A percentile compares a stretch with the other conserved stretches of the same genome.
Evolutionary conservation across 2,113 vertebrate genomes (phyloP).

Genomic region (Vicugna pacos): DNA sequence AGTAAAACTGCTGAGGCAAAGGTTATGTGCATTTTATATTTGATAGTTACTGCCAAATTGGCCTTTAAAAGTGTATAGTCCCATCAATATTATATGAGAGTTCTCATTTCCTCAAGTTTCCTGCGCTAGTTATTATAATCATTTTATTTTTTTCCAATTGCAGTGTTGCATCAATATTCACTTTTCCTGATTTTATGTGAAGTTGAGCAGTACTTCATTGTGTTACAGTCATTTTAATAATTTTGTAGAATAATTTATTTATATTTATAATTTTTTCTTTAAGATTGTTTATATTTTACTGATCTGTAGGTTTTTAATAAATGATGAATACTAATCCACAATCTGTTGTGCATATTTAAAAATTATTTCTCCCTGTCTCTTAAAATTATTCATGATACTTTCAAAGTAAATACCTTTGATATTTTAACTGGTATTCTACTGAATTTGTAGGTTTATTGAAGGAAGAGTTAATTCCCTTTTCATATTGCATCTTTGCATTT

Average conservation of each 20-base stretch:
- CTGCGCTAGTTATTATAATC: neutral
- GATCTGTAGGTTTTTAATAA: neutral
- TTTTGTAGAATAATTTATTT: neutral
- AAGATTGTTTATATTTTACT: neutral
- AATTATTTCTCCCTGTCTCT: neutral
- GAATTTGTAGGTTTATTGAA: neutral
- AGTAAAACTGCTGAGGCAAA: constrained; percentile 39
- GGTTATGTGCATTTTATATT: neutral
- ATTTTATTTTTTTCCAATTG: constrained; percentile 28
- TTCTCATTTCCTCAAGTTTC: neutral
- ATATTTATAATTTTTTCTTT: neutral
- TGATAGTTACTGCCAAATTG: constrained; percentile 16
- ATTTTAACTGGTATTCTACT: neutral
- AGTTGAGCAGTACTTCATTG: neutral
- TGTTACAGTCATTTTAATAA: neutral
- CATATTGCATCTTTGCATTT: neutral
- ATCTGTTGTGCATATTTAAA: neutral
- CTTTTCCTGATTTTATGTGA: neutral
- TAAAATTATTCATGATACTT: neutral
- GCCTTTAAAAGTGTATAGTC: neutral
- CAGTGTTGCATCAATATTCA: neutral
- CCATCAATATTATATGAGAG: constrained; percentile 42
- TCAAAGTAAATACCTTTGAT: neutral
- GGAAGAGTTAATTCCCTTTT: neutral
- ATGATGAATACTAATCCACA: neutral